Conservation (phyloP, 2,888 invertebrate species). For the Chymomyza caudatula region DNA sequence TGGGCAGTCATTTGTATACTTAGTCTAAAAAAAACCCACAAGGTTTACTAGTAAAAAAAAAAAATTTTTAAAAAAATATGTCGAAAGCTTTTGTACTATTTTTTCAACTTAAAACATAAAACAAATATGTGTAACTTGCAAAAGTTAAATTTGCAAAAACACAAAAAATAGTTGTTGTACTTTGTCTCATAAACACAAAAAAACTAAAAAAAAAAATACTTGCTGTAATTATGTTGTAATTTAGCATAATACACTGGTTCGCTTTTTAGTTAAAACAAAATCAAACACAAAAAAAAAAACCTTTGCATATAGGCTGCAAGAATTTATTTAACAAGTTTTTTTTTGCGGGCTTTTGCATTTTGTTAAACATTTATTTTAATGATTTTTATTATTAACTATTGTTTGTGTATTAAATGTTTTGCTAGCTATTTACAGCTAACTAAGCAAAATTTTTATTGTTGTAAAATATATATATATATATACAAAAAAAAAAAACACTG, state of each 20-base stretch:
- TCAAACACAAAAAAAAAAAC: conserved; percentile 29
- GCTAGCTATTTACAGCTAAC: conserved; percentile 25
- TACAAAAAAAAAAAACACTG: conserved; percentile 51
- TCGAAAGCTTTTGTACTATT: conserved; percentile 73
- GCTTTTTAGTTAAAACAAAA: conserved; percentile 58
- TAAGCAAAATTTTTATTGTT: conserved; percentile 51
- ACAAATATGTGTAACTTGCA: conserved; percentile 40
- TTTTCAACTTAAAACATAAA: conserved; percentile 53
- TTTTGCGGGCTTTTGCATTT: conserved; percentile 67
- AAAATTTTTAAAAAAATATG: conserved; percentile 45
- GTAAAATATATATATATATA: conserved; percentile 40
- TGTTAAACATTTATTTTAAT: conserved; percentile 60
- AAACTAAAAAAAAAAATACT: conserved; percentile 45
- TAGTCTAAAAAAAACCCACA: conserved; percentile 30
- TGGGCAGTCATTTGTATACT: conserved; percentile 76
- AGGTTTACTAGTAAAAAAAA: conserved; percentile 46
- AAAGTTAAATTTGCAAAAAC: conserved; percentile 39
- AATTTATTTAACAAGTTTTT: conserved; percentile 68
- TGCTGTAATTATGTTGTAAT: conserved; percentile 63
- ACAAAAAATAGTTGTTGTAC: conserved; percentile 70
- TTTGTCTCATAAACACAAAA: conserved; percentile 63
- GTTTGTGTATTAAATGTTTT: conserved; percentile 54
- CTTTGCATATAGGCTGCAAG: conserved; percentile 34
- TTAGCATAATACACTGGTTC: conserved; percentile 59
- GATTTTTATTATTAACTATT: conserved; percentile 43